These are phyloP conservation scores for Micropoecilia bifurca DNA, from an alignment of 2,797 vertebrate genomes.

Conservation along the genomic window DNA sequence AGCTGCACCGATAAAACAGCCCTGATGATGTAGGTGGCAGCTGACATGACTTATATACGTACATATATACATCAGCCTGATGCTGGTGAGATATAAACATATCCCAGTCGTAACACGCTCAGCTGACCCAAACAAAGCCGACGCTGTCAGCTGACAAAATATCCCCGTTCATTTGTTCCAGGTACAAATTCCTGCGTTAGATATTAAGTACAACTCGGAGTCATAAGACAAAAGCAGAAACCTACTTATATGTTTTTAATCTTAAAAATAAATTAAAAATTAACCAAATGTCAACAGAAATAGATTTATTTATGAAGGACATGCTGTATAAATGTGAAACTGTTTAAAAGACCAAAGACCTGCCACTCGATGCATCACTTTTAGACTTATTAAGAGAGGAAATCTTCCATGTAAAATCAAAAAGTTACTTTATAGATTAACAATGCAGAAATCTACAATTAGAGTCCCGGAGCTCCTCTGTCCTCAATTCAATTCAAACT, in stretches of 20 bases:
- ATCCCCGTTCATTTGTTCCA: conserved; percentile 30
- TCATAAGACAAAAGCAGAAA: background rate
- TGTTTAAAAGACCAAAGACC: background rate
- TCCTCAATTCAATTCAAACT: background rate
- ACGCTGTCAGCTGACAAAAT: conserved; percentile 45
- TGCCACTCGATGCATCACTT: background rate
- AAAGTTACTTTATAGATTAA: background rate
- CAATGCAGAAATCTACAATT: background rate
- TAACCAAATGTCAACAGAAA: background rate
- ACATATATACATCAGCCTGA: background rate
- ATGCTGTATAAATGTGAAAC: background rate
- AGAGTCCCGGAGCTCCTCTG: background rate
- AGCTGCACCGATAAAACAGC: conserved; percentile 39
- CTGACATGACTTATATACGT: conserved; percentile 52
- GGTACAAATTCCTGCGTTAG: conserved; percentile 10
- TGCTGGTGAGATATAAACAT: conserved; percentile 47
- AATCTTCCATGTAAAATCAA: background rate
- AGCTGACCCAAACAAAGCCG: conserved; percentile 17
- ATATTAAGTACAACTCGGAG: conserved; percentile 5
- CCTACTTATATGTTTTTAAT: background rate
- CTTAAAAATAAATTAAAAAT: background rate
- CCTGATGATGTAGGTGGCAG: conserved; percentile 46
- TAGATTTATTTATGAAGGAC: background rate
- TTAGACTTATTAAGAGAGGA: background rate
- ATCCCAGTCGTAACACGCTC: conserved; percentile 43